Conservation (phyloP, 2,797 vertebrate genomes). For the Xenops minutus region DNA sequence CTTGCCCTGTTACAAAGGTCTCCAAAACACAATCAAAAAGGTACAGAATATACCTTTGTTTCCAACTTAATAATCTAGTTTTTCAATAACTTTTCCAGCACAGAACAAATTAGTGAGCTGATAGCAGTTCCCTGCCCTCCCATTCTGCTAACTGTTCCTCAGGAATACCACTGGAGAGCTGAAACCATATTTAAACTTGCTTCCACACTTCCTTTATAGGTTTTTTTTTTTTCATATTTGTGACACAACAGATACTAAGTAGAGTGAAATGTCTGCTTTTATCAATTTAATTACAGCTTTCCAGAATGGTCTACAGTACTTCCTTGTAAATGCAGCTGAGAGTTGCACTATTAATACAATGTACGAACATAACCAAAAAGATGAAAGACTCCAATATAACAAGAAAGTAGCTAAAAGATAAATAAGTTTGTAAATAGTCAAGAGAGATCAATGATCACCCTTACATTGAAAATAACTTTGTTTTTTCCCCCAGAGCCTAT, state of each 20-base stretch:
- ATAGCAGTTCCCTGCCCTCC: not conserved
- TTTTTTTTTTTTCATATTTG: not conserved
- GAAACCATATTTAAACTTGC: not conserved
- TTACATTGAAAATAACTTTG: not conserved
- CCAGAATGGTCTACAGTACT: not conserved
- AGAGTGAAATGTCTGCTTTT: not conserved
- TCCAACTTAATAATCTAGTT: not conserved
- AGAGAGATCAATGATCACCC: not conserved
- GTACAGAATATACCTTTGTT: not conserved
- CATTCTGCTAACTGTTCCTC: not conserved
- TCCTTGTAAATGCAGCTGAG: not conserved
- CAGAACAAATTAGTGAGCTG: not conserved
- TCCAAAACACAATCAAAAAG: not conserved
- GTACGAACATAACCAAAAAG: not conserved
- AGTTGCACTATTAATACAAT: not conserved
- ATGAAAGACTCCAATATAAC: not conserved
- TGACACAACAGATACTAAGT: not conserved
- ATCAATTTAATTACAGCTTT: not conserved
- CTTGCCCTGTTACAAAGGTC: not conserved
- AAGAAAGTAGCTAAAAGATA: not conserved
- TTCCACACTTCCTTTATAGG: not conserved
- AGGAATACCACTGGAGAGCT: not conserved
- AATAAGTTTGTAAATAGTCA: not conserved
- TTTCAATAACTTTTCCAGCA: not conserved
- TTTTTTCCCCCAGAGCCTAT: not conserved